Base-by-base conservation (phyloP, 2,888 invertebrate genomes). In the Drosophila meridionalis region DNA sequence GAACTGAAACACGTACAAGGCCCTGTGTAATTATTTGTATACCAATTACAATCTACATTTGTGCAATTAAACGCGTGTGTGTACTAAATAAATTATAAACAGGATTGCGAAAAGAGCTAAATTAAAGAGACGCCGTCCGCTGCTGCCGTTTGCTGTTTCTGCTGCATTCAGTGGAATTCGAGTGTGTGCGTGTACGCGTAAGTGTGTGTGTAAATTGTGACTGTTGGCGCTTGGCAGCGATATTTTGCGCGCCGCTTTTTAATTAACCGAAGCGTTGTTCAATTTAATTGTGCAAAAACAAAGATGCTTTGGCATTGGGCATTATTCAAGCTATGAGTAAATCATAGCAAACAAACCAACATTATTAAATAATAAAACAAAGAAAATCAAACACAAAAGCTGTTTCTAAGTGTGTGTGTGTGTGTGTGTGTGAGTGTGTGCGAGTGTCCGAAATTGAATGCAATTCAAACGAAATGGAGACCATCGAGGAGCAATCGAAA, bases 401-500 rank as follows among this genome's bases (percentile, higher is more conserved):
- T 79, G 80, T 74, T 77, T 74, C 77, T 65, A 76, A 67, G 63
- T 65, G 30, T 55, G 32, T 62, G 55, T 38, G 53, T 68, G 42
- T 64, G 52, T 68, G 63, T 76, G 72, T 20, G 20, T 20, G 20
- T 20, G 20, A 20, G 20, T 20, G 20, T 79, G 73, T 73, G 66
- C 70, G 58, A 66, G 50, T 69, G 67, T 55, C 36, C 57, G 60
- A 60, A 69, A 67, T 65, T 73, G 70, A 75, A 70, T 70, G 67
- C 59, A 76, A 78, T 68, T 62, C 64, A 64, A 68, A 61, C 43
- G 71, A 75, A 79, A 92, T 92, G 92, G 92, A 92, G 78, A 92
- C 92, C 11, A 92, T 92, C 57, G 92, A 92, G 63, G 92, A 92
- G 67, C 91, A 91, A 76, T 90, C 92, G 14, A 92, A 92, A 73